These are phyloP conservation scores for Naso thynnoides DNA, from an alignment of 2,797 vertebrate genomes.

Conservation along the genomic window DNA sequence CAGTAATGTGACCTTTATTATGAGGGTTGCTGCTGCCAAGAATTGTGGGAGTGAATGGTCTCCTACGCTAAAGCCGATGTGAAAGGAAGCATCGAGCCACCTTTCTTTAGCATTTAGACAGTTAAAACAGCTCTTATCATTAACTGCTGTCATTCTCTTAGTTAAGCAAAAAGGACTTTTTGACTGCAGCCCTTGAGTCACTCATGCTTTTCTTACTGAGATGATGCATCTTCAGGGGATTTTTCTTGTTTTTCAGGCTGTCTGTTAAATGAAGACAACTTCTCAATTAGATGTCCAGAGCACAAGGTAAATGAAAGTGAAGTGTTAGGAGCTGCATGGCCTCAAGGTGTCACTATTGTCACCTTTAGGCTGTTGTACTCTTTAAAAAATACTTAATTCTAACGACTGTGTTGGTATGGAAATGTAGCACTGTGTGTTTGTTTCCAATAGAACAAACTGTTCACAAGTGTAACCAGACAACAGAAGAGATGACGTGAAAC, in stretches of 20 bases:
- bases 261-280: slow-evolving; percentile 84
- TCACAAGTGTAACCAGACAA: slow-evolving; percentile 57
- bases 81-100: too few species aligned
- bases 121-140: too few species aligned
- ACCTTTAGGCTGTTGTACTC: background rate
- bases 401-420: accelerated
- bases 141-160: too few species aligned
- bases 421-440: background rate
- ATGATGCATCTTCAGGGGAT: background rate
- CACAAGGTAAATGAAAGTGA: slow-evolving; percentile 77
- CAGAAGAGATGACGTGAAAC: slow-evolving; percentile 77
- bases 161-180: too few species aligned
- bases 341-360: slow-evolving; percentile 24
- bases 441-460: slow-evolving; percentile 73
- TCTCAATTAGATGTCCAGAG: slow-evolving; percentile 83
- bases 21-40: too few species aligned
- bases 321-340: slow-evolving; percentile 2
- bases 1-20: too few species aligned
- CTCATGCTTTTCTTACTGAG: background rate
- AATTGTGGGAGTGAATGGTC: too few species aligned
- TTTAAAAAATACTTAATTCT: background rate
- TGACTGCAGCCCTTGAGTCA: slow-evolving; percentile 17
- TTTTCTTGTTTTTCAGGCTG: slow-evolving; percentile 74
- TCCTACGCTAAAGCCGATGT: too few species aligned
- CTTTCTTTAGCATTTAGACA: too few species aligned